Conservation (phyloP, 2,113 vertebrate genomes). For the Sinocyclocheilus anshuiensis region DNA sequence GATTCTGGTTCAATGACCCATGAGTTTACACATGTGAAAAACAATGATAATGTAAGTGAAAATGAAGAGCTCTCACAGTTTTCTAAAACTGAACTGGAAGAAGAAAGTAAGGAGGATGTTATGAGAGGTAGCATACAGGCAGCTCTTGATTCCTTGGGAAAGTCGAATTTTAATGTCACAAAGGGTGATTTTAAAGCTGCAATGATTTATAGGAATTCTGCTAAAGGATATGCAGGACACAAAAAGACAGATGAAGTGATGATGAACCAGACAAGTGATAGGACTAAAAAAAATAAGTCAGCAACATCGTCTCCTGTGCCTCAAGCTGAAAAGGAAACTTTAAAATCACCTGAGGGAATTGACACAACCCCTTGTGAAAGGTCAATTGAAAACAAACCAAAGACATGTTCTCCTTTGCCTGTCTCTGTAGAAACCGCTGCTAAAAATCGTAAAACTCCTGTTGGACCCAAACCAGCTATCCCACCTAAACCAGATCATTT, state of each 20-base stretch:
- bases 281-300: slow-evolving; percentile 60
- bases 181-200: slow-evolving; percentile 85
- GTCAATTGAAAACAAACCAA: slow-evolving; percentile 41
- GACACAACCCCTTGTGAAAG: slow-evolving; percentile 29
- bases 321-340: slow-evolving; percentile 59
- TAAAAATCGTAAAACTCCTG: slow-evolving; percentile 64
- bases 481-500: slow-evolving; percentile 75
- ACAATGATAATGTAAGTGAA: slow-evolving; percentile 70
- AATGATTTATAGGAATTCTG: slow-evolving; percentile 85
- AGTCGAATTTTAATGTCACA: slow-evolving; percentile 84
- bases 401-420: slow-evolving; percentile 19
- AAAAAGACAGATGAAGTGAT: slow-evolving; percentile 62
- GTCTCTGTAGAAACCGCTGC: slow-evolving; percentile 46
- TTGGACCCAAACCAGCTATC: slow-evolving; percentile 69
- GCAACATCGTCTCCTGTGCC: slow-evolving; percentile 73
- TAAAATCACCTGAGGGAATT: slow-evolving; percentile 57
- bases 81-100: slow-evolving; percentile 69
- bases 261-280: slow-evolving; percentile 44
- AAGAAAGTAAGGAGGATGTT: slow-evolving; percentile 78
- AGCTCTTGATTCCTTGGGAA: slow-evolving; percentile 82
- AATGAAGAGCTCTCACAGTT: slow-evolving; percentile 67
- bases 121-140: slow-evolving; percentile 81
- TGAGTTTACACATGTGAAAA: slow-evolving; percentile 7
- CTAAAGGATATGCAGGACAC: slow-evolving; percentile 71
- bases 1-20: slow-evolving; percentile 58